Evolutionary conservation across 2,888 invertebrate genomes (phyloP).

Genomic region (Spisula subtruncata): DNA sequence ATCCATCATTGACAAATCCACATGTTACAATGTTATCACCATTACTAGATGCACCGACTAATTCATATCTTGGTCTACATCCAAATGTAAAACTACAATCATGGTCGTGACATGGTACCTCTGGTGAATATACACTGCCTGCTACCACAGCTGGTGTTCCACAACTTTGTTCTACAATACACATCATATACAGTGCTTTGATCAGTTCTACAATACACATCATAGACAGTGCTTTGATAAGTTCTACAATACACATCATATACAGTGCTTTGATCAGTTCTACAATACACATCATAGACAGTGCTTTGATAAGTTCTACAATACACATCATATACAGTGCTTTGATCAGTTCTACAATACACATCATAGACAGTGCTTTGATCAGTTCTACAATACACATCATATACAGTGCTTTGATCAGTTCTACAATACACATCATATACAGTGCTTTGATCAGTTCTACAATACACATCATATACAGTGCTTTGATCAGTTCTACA

Average conservation of each 20-base stretch:
- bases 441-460: too few species aligned
- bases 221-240: too few species aligned
- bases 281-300: constrained; percentile 28
- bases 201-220: too few species aligned
- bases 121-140: constrained; percentile 52
- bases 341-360: constrained; percentile 59
- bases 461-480: constrained; percentile 30
- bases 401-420: too few species aligned
- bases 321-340: not conserved
- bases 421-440: constrained; percentile 44
- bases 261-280: too few species aligned
- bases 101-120: constrained; percentile 39
- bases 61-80: constrained; percentile 53
- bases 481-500: too few species aligned
- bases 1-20: constrained; percentile 90
- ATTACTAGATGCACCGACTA: constrained; percentile 37
- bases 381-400: constrained; percentile 52
- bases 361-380: not conserved
- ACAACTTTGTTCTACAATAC: constrained; percentile 64
- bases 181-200: not conserved
- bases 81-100: constrained; percentile 62
- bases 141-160: constrained; percentile 54
- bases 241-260: constrained; percentile 48
- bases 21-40: constrained; percentile 51
- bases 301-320: too few species aligned